Evolutionary conservation across 2,797 vertebrate species (phyloP).

Genomic region (Triplophysa yarkandensis): DNA sequence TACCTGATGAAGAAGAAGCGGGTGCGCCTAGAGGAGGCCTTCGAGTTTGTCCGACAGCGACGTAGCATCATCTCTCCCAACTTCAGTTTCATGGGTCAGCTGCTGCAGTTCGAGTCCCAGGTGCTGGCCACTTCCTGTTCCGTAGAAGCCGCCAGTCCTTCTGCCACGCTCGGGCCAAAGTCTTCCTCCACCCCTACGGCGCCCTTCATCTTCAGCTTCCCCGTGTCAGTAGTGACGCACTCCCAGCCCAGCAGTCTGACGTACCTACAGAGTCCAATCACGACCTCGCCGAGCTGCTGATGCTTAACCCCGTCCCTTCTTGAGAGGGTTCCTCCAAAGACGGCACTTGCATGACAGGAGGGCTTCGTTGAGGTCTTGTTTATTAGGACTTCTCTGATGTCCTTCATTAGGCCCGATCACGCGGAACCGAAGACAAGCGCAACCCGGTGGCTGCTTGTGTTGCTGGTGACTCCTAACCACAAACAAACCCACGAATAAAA

Average conservation of each 20-base stretch:
- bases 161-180: constrained; percentile 71
- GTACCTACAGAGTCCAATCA: constrained; percentile 79
- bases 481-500: constrained; percentile 4
- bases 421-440: background rate
- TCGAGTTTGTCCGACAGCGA: constrained; percentile 80
- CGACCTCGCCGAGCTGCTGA: constrained; percentile 82
- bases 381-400: background rate
- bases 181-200: constrained; percentile 75
- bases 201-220: constrained; percentile 83
- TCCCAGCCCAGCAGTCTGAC: constrained; percentile 61
- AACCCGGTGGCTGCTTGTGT: background rate
- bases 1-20: constrained; percentile 84
- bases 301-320: constrained; percentile 40
- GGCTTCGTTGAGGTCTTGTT: background rate
- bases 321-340: constrained; percentile 14
- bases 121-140: constrained; percentile 80
- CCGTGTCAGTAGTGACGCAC: constrained; percentile 75
- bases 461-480: background rate
- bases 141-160: constrained; percentile 70
- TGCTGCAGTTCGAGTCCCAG: constrained; percentile 84
- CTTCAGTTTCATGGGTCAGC: constrained; percentile 86
- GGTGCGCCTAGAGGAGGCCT: constrained; percentile 81
- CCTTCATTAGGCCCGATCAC: constrained; percentile 18
- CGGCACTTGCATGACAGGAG: background rate
- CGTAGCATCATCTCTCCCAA: constrained; percentile 85